Evolutionary conservation across 2,113 vertebrate species (phyloP), one percentile per base, ranked within the genome.

Genomic region (Lepidothrix coronata): DNA sequence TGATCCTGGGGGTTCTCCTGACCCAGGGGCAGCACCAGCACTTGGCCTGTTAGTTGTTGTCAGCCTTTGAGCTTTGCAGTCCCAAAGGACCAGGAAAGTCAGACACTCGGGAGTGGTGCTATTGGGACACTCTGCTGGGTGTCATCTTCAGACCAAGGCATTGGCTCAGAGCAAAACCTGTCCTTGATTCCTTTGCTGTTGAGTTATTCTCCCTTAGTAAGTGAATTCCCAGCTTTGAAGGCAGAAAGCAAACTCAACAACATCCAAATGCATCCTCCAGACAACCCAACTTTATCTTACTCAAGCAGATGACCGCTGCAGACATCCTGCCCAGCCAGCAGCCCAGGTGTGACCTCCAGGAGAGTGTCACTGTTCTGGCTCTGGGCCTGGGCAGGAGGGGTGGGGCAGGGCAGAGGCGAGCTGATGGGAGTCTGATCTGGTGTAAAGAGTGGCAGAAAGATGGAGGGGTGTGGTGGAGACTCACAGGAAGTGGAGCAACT

Each of bases 221-320:
- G 22, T 25, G 7, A 71, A 71, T 41, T 84, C 44, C 61, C 70
- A 11, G 27, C 20, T 20, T 58, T n/a, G 41, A 75, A 52, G 33
- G 41, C 28, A 55, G 20, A 88, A 75, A 71, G 67, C 44, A 66
- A 93, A 79, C 2, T 11, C 39, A 55, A 17, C 49, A 74, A 68
- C 35, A 55, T 33, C 51, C 35, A 67, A 75, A 41, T 41, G 41
- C 46, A n/a, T 52, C 41, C 62, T 88, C 28, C 62, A 79, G 41
- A 14, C 17, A 6, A 33, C 35, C 5, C 39, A 33, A 0, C 33
- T 49, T 25, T 25, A 5, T 46, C 1, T 2, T 66, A 44, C 10
- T 31, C 11, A 8, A 8, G 35, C 0, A 0, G 35, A 39, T 15
- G 28, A 77, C 33, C 70, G 25, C 31, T 11, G 37, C 54, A 72